phyloP scores from a whole-genome alignment of 2,797 vertebrate species.

The Cryptoprocta ferox region DNA sequence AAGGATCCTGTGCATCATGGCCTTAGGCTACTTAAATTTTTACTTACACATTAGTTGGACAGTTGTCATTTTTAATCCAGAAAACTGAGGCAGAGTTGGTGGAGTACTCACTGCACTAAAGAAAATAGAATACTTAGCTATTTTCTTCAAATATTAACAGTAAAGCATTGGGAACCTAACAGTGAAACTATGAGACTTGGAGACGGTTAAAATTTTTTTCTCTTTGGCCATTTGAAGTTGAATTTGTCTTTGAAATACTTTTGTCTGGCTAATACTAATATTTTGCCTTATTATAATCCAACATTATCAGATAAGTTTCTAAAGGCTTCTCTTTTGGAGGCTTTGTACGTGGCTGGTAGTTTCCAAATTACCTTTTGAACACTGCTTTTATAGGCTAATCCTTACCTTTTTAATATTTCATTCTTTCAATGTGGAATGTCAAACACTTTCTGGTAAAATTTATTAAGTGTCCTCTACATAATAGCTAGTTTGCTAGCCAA shows the following conservation, averaged over 20 bases:
- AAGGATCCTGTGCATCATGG: not conserved
- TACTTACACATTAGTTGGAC: not conserved
- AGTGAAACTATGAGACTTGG: not conserved
- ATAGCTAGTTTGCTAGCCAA: not conserved
- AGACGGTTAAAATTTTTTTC: not conserved
- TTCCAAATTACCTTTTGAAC: not conserved
- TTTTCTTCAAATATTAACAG: not conserved
- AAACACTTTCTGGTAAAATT: not conserved
- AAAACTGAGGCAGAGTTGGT: not conserved
- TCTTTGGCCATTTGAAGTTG: not conserved
- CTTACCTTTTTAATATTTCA: not conserved
- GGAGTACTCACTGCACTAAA: not conserved
- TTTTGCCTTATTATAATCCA: not conserved
- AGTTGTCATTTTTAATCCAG: not conserved
- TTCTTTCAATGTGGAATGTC: not conserved
- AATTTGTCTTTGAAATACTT: not conserved
- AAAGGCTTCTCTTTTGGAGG: not conserved
- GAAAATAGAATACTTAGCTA: not conserved
- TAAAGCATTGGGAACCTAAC: not conserved
- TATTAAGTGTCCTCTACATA: not conserved
- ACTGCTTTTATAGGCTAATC: not conserved
- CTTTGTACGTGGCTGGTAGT: not conserved
- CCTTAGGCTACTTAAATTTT: not conserved
- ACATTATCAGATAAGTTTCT: not conserved
- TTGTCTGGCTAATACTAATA: not conserved